Conservation (phyloP, 2,113 vertebrate species). For the Haplochromis burtoni region DNA sequence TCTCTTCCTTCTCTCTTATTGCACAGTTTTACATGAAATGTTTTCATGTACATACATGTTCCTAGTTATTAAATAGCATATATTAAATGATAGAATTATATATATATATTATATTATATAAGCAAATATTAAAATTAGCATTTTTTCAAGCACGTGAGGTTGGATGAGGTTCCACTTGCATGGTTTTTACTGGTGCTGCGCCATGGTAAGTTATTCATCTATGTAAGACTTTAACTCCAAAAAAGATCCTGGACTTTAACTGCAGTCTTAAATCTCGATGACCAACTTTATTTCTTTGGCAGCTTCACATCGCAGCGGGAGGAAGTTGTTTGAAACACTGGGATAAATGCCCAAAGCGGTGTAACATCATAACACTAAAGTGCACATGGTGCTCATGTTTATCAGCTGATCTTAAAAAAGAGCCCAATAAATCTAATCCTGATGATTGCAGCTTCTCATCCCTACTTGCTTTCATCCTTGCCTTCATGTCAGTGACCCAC, state of each 20-base stretch:
- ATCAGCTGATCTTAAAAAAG: not conserved
- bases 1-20: not conserved
- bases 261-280: not conserved
- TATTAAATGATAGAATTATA: too few relatives aligned
- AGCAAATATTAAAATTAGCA: accelerated
- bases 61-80: not conserved
- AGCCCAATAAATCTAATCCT: not conserved
- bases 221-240: not conserved
- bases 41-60: not conserved
- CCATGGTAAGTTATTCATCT: not conserved
- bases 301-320: not conserved
- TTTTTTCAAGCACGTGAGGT: accelerated
- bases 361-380: not conserved
- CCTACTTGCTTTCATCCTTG: not conserved
- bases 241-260: not conserved
- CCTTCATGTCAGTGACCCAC: not conserved
- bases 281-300: not conserved
- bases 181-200: not conserved
- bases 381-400: not conserved
- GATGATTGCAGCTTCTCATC: not conserved
- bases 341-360: not conserved
- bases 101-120: too few relatives aligned
- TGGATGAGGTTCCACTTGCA: not conserved
- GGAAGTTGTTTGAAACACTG: not conserved
- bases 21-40: not conserved